These are phyloP conservation scores for Druceiella hillmani DNA, from an alignment of 2,888 invertebrate genomes.

Conservation along the genomic window DNA sequence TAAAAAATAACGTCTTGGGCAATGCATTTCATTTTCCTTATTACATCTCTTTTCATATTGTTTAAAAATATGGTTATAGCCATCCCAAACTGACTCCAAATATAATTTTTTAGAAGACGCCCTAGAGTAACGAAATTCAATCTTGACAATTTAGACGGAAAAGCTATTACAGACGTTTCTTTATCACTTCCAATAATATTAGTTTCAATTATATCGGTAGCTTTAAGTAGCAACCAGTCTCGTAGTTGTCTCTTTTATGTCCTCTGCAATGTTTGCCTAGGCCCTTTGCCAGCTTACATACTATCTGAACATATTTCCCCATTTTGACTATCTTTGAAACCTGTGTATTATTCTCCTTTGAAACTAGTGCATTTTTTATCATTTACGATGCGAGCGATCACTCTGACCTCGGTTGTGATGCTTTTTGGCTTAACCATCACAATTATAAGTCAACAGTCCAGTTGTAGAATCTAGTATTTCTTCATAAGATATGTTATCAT, in stretches of 20 bases:
- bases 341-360: no score
- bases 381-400: no score
- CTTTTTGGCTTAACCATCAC: no score
- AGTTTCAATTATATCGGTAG: slow-evolving; percentile 2
- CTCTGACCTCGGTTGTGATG: no score
- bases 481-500: no score
- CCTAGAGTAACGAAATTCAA: slow-evolving; percentile 12
- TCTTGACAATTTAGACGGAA: slow-evolving; percentile 5
- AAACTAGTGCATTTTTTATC: no score
- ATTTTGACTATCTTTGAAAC: no score
- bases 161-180: slow-evolving; percentile 8
- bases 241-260: slow-evolving; percentile 1
- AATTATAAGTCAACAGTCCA: no score
- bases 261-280: no score
- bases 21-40: slow-evolving; percentile 3
- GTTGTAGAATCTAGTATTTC: no score
- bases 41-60: slow-evolving; percentile 11
- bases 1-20: not conserved
- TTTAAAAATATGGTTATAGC: slow-evolving; percentile 11
- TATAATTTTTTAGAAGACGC: slow-evolving; percentile 10
- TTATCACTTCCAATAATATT: slow-evolving; percentile 1
- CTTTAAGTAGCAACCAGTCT: slow-evolving; percentile 1
- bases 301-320: no score
- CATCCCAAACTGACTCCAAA: slow-evolving; percentile 10
- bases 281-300: no score